Conservation (phyloP, 1,140 invertebrate species). For the Frieseomelitta varia region DNA sequence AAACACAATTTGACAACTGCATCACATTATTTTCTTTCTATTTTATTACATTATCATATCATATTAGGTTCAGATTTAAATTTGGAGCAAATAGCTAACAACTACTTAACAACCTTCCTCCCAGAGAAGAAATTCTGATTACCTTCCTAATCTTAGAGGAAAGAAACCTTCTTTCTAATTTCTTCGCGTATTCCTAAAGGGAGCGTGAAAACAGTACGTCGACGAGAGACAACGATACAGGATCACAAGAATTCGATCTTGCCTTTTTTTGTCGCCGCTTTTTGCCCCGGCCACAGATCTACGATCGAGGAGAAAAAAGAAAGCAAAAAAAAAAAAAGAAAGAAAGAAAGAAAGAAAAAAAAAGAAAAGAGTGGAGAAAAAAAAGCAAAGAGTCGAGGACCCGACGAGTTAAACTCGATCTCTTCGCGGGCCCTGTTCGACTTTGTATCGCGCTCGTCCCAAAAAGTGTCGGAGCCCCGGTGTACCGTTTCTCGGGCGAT, state of each 20-base stretch:
- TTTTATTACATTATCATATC: too few relatives aligned
- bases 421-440: not conserved
- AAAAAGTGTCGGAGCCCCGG: not conserved
- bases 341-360: not conserved
- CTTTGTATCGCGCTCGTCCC: not conserved
- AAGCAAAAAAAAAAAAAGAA: not conserved
- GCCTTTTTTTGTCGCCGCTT: not conserved
- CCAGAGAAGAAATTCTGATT: too few relatives aligned
- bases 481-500: conserved; percentile 1
- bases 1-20: too few relatives aligned
- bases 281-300: not conserved
- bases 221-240: not conserved
- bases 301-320: not conserved
- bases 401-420: not conserved
- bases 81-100: too few relatives aligned
- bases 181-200: not conserved
- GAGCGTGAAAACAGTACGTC: not conserved
- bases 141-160: not conserved
- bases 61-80: too few relatives aligned
- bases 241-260: not conserved
- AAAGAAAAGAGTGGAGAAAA: not conserved
- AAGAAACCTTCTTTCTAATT: not conserved
- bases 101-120: too few relatives aligned
- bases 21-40: too few relatives aligned
- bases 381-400: not conserved